Percentiles rank a stretch among this genome's conserved stretches.
phyloP scores from a whole-genome alignment of 2,113 vertebrate genomes.

The Leucopsar rothschildi region DNA sequence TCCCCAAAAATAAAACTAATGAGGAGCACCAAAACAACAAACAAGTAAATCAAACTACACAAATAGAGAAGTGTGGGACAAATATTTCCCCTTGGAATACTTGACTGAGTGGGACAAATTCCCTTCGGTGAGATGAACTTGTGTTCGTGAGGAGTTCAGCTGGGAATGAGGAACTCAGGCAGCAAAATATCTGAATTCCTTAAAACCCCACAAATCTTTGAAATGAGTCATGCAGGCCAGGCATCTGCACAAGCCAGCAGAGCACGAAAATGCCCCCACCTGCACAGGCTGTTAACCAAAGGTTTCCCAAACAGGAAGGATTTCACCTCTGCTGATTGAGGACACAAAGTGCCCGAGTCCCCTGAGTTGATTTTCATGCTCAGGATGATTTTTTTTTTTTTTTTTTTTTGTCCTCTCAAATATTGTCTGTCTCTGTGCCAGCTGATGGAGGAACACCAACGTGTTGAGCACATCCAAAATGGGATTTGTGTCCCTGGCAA shows the following conservation, averaged over 20 bases:
- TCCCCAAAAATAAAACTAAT: no score
- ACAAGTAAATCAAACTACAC: no score
- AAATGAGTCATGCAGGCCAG: background rate
- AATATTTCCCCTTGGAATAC: background rate
- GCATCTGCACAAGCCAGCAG: background rate
- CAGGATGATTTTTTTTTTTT: background rate
- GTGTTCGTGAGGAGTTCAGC: background rate
- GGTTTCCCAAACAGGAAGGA: background rate
- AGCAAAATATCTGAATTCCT: background rate
- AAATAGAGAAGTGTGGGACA: background rate
- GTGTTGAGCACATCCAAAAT: rapidly evolving
- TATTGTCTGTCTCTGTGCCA: rapidly evolving
- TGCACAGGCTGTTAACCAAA: background rate
- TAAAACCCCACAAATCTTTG: background rate
- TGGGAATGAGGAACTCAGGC: background rate
- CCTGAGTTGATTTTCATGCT: rapidly evolving
- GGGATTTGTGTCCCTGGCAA: background rate
- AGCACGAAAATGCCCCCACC: background rate
- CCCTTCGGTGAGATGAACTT: background rate
- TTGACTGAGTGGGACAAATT: background rate
- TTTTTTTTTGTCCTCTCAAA: background rate
- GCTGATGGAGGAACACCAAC: background rate
- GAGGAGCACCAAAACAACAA: no score
- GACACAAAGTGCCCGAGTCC: background rate
- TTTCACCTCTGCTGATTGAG: background rate